These are phyloP conservation scores for Cyclopterus lumpus DNA, from an alignment of 2,797 vertebrate species.

Conservation along the genomic window DNA sequence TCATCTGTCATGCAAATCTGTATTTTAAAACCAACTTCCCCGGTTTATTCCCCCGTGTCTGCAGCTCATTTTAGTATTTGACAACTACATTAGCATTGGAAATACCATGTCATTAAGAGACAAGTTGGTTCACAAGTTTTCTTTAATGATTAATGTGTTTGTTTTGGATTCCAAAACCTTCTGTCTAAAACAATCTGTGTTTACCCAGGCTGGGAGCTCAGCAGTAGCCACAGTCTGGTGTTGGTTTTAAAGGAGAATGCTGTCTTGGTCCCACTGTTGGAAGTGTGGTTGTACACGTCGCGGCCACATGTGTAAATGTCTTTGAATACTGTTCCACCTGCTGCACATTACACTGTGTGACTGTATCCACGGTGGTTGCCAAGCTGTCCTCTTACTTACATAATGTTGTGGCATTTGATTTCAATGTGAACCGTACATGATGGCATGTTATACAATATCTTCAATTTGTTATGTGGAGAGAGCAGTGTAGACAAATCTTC, in stretches of 20 bases:
- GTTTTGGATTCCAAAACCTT: conserved; percentile 59
- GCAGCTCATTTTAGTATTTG: conserved; percentile 30
- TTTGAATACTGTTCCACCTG: neutral
- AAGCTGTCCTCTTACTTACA: neutral
- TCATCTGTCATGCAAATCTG: conserved; percentile 4
- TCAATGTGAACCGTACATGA: neutral
- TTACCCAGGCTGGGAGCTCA: conserved; percentile 47
- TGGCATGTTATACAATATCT: neutral
- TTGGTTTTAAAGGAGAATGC: conserved; percentile 4
- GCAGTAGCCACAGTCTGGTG: conserved; percentile 30
- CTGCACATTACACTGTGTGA: neutral
- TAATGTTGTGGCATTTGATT: conserved; percentile 1
- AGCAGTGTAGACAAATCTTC: neutral
- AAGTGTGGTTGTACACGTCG: neutral
- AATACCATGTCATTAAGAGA: conserved; percentile 36
- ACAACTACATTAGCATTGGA: conserved; percentile 39
- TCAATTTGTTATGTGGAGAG: neutral
- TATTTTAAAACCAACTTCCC: conserved; percentile 5
- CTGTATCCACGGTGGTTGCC: neutral
- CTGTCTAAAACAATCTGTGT: conserved; percentile 60
- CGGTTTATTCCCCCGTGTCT: conserved; percentile 14
- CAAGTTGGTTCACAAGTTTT: conserved; percentile 60
- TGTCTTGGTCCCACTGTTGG: neutral
- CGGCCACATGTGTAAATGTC: neutral
- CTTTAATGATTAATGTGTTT: conserved; percentile 64